Evolutionary conservation across 2,113 vertebrate genomes (phyloP), one percentile per base, ranked within the genome.

Genomic region (Otolemur garnettii): DNA sequence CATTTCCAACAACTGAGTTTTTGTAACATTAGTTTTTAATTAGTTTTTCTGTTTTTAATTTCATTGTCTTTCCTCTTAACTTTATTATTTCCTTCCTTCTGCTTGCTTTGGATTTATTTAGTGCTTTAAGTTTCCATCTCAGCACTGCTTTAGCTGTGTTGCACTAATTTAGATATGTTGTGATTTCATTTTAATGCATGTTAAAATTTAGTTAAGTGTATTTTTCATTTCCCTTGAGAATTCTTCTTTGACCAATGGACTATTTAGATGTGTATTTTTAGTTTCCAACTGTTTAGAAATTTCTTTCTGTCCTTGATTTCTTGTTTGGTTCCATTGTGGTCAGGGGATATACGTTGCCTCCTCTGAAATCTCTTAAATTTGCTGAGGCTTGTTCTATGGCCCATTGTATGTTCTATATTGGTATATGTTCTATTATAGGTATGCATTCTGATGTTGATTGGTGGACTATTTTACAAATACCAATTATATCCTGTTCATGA

Each of bases 321-420:
- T 77, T 42, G 1, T 83, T 50, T 84, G 15, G 0, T 66, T 90
- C 30, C 24, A 4, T 0, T 92, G 78, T 62, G 26, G 12, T 83
- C 60, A 83, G 50, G 81, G 38, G 38, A 78, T 26, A 75, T 15
- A 22, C 38, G 26, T 33, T 62, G 0, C 19, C 19, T 92, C 33
- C 78, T 87, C 59, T 92, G 9, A 82, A 74, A 74, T 45, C 22
- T 95, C 28, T 87, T 72, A 75, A 8, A 92, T 24, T 82, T 60
- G 35, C 35, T 92, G 13, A 75, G 59, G 38, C 80, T 92, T 87
- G 21, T 68, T 57, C 74, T 77, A 22, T 35, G 28, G 35, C 28
- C 5, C 79, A 69, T 19, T 87, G 19, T 38, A 38, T 75, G 2
- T 17, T 80, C 38, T 45, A 5, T 26, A 2, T n/a, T 91, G 33